Conservation (phyloP, 2,797 vertebrate species). For the Geranospiza caerulescens region DNA sequence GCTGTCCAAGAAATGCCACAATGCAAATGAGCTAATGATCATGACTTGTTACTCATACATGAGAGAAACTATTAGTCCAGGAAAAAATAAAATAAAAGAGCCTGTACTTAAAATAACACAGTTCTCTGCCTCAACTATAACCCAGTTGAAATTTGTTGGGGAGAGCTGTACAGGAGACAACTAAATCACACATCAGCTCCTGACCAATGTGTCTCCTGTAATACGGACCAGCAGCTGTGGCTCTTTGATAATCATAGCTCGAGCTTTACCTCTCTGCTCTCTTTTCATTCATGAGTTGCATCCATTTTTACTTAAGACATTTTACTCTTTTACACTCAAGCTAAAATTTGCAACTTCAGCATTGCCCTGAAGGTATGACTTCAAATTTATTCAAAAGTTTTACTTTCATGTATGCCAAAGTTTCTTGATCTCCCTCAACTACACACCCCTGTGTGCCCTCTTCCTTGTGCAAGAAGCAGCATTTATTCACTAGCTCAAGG, state of each 20-base stretch:
- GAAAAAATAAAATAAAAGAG: neutral
- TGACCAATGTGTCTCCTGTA: neutral
- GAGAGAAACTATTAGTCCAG: neutral
- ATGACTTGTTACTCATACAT: neutral
- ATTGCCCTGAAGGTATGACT: neutral
- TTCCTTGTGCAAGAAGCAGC: neutral
- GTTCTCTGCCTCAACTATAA: neutral
- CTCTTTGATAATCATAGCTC: neutral
- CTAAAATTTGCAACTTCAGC: neutral
- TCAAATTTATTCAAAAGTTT: neutral
- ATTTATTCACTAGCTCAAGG: neutral
- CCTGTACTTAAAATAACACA: neutral
- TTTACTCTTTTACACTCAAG: neutral
- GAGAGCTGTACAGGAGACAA: neutral
- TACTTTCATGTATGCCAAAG: neutral
- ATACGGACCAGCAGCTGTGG: neutral
- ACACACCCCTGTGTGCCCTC: neutral
- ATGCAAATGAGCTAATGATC: neutral
- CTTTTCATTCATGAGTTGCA: neutral
- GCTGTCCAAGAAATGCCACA: neutral
- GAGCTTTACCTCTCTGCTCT: neutral
- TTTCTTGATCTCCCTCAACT: neutral
- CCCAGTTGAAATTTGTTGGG: neutral
- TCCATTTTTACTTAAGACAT: rapidly evolving
- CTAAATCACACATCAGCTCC: neutral